Evolutionary conservation across 37 sponge, comb jelly and placozoan genomes (phyloP), one percentile per base, ranked within the genome.

Genomic region (Spongilla lacustris): DNA sequence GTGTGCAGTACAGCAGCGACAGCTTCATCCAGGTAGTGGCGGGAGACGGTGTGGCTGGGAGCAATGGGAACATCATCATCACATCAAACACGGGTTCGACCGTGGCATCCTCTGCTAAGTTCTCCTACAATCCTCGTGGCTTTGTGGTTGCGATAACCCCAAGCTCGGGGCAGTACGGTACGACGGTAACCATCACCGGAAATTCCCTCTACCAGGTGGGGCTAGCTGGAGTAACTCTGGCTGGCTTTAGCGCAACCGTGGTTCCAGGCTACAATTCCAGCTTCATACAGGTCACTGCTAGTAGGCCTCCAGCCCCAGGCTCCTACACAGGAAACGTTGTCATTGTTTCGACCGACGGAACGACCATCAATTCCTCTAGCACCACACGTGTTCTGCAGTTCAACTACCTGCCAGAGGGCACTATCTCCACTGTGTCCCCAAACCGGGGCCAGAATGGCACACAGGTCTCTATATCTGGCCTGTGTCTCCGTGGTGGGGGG

Each of bases 391-490:
- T 8, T 10, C 37, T 22, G 22, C 81, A 72, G 71, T 95, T 95
- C 75, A 89, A 82, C 0, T 95, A 95, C 66, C 24, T 73, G 1
- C 36, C 72, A 35, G 93, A 95, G 37, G 93, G 93, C 2, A 22
- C 48, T 0, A 92, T 95, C 22, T 69, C 70, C 49, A 36, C 66
- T 0, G 79, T 92, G n/a, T 68, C 67, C 12, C 96, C 96, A 2
- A 19, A 78, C 27, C 67, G 50, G 48, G 96, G 96, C 24, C 96
- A 92, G 80, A 80, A 67, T 58, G 83, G 86, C 2, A 95, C 96
- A 2, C 22, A n/a, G 0, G 83, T 89, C 0, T 36, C 71, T 2
- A 86, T 95, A 9, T 75, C 26, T 29, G 96, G 96, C 22, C 71
- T 73, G 33, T 4, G 75, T 25, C 76, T 95, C 23, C 33, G 86